Evolutionary conservation across 2,113 vertebrate species (phyloP).

Genomic region (Oryzias melastigma): DNA sequence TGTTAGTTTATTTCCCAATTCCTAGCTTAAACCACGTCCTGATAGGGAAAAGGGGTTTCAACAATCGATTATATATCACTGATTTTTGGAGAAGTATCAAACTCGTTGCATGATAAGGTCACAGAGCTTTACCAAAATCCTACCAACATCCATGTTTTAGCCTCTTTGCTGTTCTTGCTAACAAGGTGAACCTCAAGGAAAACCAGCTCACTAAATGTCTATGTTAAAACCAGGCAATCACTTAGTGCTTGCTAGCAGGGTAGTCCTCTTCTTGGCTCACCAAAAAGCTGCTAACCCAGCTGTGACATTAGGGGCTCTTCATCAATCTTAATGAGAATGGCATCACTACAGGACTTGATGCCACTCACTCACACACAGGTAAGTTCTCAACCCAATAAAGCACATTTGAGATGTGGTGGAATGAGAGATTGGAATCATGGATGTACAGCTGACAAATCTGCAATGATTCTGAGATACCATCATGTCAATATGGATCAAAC

Average conservation of each 20-base stretch:
- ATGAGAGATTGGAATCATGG: too few species aligned
- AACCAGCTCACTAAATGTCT: conserved; percentile 72
- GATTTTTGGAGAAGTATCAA: background rate
- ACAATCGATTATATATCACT: background rate
- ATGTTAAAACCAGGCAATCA: conserved; percentile 75
- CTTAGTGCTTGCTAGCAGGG: conserved; percentile 44
- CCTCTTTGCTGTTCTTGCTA: conserved; percentile 21
- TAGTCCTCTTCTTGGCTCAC: conserved; percentile 49
- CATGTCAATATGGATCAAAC: too few species aligned
- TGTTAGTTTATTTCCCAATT: conserved; percentile 32
- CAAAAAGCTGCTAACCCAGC: conserved; percentile 69
- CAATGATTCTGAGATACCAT: too few species aligned
- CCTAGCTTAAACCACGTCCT: conserved; percentile 24
- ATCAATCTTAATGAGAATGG: conserved; percentile 75
- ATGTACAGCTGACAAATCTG: too few species aligned
- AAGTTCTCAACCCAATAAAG: too few species aligned
- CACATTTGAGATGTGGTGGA: too few species aligned
- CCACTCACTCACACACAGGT: conserved; percentile 32
- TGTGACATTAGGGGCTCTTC: conserved; percentile 70
- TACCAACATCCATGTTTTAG: background rate
- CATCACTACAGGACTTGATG: conserved; percentile 62
- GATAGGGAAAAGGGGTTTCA: conserved; percentile 4
- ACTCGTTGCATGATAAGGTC: background rate
- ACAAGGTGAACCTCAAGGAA: conserved; percentile 61
- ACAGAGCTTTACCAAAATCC: conserved; percentile 8